Evolutionary conservation across 1,140 invertebrate species (phyloP).

Genomic region (Amphibalanus amphitrite): DNA sequence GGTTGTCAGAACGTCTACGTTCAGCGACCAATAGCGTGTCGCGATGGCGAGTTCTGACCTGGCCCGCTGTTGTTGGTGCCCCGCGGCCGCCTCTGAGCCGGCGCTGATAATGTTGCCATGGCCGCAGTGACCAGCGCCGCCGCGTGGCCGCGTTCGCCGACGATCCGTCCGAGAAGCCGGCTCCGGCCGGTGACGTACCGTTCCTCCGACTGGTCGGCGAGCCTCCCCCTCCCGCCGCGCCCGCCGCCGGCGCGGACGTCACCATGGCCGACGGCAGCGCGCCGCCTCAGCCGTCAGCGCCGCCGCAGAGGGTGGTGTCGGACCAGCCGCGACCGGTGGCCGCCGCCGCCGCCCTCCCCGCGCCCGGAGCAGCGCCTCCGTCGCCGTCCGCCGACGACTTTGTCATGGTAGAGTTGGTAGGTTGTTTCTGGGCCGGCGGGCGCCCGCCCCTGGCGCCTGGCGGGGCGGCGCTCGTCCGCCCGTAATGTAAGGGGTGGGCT

Average conservation of each 20-base stretch:
- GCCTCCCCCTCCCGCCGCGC: not conserved
- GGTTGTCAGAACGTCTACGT: no score
- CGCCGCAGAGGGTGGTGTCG: not conserved
- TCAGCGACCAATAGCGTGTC: no score
- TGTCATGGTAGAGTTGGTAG: conserved; percentile 56
- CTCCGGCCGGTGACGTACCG: not conserved
- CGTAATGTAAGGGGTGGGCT: no score
- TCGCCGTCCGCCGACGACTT: conserved; percentile 38
- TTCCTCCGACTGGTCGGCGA: not conserved
- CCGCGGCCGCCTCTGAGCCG: no score
- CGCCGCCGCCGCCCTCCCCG: not conserved
- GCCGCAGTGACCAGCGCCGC: conserved; percentile 2
- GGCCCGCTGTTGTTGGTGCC: no score
- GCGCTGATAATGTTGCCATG: no score
- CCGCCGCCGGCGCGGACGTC: not conserved
- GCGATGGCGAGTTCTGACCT: no score
- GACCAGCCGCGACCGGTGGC: not conserved
- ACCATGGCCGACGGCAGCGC: conserved; percentile 7
- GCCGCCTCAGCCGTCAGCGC: no score
- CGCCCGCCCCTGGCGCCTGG: no score
- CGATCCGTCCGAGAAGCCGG: not conserved
- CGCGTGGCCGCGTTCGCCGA: not conserved
- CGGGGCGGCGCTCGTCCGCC: not conserved
- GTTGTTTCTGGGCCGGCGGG: conserved; percentile 21
- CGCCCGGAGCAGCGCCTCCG: conserved; percentile 8